These are phyloP conservation scores for Heliothis peltigera DNA, from an alignment of 2,888 invertebrate genomes.

Conservation along the genomic window DNA sequence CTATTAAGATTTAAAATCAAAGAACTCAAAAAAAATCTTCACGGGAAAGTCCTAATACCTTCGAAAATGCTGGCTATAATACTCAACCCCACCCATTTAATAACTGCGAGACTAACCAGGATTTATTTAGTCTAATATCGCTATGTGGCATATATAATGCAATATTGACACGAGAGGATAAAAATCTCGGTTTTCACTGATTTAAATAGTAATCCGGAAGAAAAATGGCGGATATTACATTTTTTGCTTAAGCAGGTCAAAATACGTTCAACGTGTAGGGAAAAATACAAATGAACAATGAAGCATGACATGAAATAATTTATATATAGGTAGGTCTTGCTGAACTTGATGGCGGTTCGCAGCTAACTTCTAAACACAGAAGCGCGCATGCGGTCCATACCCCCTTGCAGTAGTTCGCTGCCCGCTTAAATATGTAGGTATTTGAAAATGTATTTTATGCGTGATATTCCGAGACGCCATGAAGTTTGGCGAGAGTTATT, in stretches of 20 bases:
- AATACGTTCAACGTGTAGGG: background rate
- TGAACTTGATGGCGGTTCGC: too few species aligned
- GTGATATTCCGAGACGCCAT: too few species aligned
- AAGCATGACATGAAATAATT: too few species aligned
- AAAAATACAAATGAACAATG: background rate
- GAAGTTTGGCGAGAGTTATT: too few species aligned
- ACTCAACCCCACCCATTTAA: conserved; percentile 66
- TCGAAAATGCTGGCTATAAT: conserved; percentile 31
- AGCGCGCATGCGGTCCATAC: too few species aligned
- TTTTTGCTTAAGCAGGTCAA: conserved; percentile 3
- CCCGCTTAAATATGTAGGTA: too few species aligned
- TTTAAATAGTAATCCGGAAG: conserved; percentile 40
- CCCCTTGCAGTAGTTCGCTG: too few species aligned
- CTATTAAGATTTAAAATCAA: too few species aligned
- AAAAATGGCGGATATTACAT: conserved; percentile 39
- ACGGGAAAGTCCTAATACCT: conserved; percentile 8
- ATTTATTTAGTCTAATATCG: conserved; percentile 73
- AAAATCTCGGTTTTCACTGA: conserved; percentile 41
- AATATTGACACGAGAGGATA: conserved; percentile 61
- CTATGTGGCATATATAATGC: conserved; percentile 61
- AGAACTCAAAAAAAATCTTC: background rate
- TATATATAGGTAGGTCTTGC: too few species aligned
- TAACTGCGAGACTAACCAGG: conserved; percentile 70
- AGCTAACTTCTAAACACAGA: too few species aligned
- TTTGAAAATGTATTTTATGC: too few species aligned